phyloP scores from a whole-genome alignment of 2,113 vertebrate genomes.

The Chamaetylas fuelleborni region DNA sequence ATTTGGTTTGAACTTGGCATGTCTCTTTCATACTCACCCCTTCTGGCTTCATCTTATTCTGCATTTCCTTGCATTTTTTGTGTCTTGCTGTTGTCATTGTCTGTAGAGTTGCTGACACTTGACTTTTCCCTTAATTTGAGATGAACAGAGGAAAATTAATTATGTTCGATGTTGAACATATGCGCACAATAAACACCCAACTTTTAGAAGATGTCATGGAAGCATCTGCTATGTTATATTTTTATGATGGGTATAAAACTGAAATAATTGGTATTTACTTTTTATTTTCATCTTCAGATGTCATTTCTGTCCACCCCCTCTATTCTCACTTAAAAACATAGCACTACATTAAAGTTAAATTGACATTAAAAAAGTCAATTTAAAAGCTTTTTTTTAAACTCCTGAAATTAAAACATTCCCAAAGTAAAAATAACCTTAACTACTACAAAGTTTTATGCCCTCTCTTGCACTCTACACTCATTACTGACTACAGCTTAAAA shows the following conservation, averaged over 20 bases:
- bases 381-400: slow-evolving; percentile 40
- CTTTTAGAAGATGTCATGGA: slow-evolving; percentile 43
- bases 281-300: slow-evolving; percentile 41
- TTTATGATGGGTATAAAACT: slow-evolving; percentile 37
- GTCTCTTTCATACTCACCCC: background rate
- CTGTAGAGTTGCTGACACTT: background rate
- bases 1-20: background rate
- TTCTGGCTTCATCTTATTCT: background rate
- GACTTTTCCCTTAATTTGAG: slow-evolving; percentile 37
- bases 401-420: slow-evolving; percentile 38
- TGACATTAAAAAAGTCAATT: background rate
- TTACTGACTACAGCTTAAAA: slow-evolving; percentile 36
- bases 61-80: background rate
- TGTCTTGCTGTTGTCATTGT: background rate
- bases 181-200: slow-evolving; percentile 48
- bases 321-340: background rate
- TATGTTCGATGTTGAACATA: slow-evolving; percentile 53
- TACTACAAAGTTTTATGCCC: slow-evolving; percentile 49
- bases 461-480: slow-evolving; percentile 27
- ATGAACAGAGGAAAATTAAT: slow-evolving; percentile 61
- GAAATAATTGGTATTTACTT: slow-evolving; percentile 62
- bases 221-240: slow-evolving; percentile 38
- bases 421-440: slow-evolving; percentile 57
- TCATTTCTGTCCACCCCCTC: slow-evolving; percentile 12
- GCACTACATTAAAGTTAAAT: slow-evolving; percentile 25